Evolutionary conservation across 1,140 invertebrate species (phyloP).

Genomic region (Lasioglossum baleicum): DNA sequence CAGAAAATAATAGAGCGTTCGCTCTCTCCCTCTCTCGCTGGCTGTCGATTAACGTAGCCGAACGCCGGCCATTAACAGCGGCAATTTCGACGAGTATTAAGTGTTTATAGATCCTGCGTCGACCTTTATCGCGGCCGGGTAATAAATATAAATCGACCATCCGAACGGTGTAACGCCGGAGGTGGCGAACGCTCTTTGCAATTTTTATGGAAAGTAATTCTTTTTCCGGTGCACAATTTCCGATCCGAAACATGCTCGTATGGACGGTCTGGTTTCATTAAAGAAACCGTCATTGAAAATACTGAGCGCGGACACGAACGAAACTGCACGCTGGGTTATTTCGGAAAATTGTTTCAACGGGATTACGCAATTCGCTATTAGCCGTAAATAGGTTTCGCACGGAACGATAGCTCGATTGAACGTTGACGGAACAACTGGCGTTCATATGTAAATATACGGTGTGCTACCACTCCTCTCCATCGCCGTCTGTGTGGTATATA

Average conservation of each 20-base stretch:
- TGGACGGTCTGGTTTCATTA: background rate
- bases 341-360: background rate
- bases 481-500: background rate
- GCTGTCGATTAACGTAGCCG: constrained; percentile 6
- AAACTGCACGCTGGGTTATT: too few relatives aligned
- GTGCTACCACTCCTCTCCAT: too few relatives aligned
- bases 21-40: background rate
- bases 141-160: constrained; percentile 8
- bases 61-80: constrained; percentile 11
- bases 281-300: too few relatives aligned
- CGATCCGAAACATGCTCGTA: background rate
- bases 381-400: background rate
- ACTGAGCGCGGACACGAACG: background rate
- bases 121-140: background rate
- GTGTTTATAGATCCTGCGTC: constrained; percentile 10
- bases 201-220: constrained; percentile 17
- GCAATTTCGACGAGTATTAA: constrained; percentile 20
- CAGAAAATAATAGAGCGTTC: constrained; percentile 34
- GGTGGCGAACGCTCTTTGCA: background rate
- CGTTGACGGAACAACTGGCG: background rate
- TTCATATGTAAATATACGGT: too few relatives aligned
- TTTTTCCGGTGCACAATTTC: constrained; percentile 7
- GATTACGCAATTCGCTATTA: background rate
- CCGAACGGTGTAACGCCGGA: background rate
- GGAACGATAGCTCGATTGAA: background rate